A percentile compares a stretch with the other conserved stretches of the same genome.
Evolutionary conservation across 2,797 vertebrate genomes (phyloP).

Genomic region (Silurus lanzhouensis): DNA sequence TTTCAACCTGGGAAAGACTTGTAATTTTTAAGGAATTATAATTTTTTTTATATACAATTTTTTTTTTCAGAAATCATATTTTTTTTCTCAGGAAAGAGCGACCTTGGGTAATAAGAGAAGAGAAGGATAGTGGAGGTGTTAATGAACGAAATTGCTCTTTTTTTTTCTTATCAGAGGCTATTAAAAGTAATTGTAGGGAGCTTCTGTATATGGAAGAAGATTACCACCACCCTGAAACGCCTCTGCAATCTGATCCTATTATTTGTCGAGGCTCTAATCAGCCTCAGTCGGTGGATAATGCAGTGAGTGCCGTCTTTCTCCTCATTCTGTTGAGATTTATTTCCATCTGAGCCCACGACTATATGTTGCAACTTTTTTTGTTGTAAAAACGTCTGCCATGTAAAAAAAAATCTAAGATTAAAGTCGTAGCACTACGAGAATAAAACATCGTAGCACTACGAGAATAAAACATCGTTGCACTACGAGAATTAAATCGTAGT

Average conservation of each 20-base stretch:
- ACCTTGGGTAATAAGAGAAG: slow-evolving; percentile 40
- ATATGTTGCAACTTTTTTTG: slow-evolving; percentile 18
- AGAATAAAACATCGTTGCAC: no score
- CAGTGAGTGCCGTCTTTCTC: slow-evolving; percentile 27
- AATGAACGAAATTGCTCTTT: slow-evolving; percentile 65
- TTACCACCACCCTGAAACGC: slow-evolving; percentile 66
- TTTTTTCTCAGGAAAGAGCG: slow-evolving; percentile 28
- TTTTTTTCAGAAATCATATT: slow-evolving; percentile 15
- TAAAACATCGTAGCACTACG: no score
- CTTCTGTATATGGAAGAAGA: slow-evolving; percentile 68
- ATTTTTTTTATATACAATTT: background rate
- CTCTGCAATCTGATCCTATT: slow-evolving; percentile 71
- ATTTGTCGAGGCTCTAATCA: slow-evolving; percentile 67
- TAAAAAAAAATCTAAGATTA: no score
- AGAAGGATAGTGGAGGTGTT: slow-evolving; percentile 59
- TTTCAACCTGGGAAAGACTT: slow-evolving; percentile 39
- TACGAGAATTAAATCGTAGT: no score
- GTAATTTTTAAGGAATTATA: slow-evolving; percentile 39
- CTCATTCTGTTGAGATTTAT: slow-evolving; percentile 36
- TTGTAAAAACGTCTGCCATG: no score
- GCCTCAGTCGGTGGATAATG: slow-evolving; percentile 65
- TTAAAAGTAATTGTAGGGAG: slow-evolving; percentile 67
- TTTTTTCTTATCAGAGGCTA: slow-evolving; percentile 61
- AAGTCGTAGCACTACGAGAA: no score
- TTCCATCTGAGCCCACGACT: slow-evolving; percentile 30